Conservation (phyloP, 2,888 invertebrate species). For the Meiosimyza decipiens region DNA sequence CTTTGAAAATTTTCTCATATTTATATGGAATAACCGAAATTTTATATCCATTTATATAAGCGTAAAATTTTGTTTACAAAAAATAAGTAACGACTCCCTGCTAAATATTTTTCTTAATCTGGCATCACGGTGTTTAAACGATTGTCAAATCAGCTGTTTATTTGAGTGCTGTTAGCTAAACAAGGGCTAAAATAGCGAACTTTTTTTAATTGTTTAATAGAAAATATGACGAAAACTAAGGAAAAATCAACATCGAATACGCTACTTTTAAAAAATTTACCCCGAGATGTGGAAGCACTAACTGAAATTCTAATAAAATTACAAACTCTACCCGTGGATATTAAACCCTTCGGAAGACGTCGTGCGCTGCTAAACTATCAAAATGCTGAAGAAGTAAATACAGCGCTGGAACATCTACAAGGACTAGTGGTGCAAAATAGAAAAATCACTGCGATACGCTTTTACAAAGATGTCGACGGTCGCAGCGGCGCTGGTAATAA, state of each 20-base stretch:
- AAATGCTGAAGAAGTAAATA: conserved; percentile 43
- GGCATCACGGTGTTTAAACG: too few relatives aligned
- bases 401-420: conserved; percentile 49
- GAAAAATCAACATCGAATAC: conserved; percentile 41
- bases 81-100: too few relatives aligned
- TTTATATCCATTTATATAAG: too few relatives aligned
- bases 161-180: too few relatives aligned
- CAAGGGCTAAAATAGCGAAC: background rate
- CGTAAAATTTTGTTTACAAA: too few relatives aligned
- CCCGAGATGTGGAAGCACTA: conserved; percentile 52
- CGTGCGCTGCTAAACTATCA: conserved; percentile 53
- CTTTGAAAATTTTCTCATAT: too few relatives aligned
- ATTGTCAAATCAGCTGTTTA: conserved; percentile 20
- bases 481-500: background rate
- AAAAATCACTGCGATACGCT: conserved; percentile 33
- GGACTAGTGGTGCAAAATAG: conserved; percentile 37
- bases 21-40: too few relatives aligned
- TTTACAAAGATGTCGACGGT: conserved; percentile 37
- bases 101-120: too few relatives aligned
- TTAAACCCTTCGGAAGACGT: conserved; percentile 53
- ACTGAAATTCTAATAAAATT: conserved; percentile 47
- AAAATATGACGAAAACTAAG: conserved; percentile 34
- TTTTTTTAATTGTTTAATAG: background rate
- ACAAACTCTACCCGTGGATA: conserved; percentile 48
- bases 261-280: conserved; percentile 57